Base-by-base conservation (phyloP, 2,888 invertebrate species). In the Ectropis crepuscularia region DNA sequence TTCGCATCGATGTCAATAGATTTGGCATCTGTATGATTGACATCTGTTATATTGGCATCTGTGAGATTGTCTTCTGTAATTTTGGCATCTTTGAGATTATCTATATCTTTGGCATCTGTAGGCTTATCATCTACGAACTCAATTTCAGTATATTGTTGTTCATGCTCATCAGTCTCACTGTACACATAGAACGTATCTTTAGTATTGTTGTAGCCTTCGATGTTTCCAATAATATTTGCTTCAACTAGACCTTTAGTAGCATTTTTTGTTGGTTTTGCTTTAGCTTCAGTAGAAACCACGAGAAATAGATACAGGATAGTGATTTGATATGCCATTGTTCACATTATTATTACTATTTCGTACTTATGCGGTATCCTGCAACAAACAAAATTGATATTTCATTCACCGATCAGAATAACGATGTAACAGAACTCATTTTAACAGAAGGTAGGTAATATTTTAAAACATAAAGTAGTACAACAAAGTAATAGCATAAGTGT, bases 81-180 rank as follows among this genome's bases (percentile, higher is more conserved):
- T 28, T 28, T 28, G 16, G 16, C 16, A 28, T 28, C 16, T 28
- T 28, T 28, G 16, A 28, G 16, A 28, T 28, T 28, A 28, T 28
- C 16, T 28, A 28, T 28, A 28, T 1, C 16, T 28, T 28, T 28
- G 1, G 4, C 16, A 28, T 1, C 16, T 28, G 16, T 28, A 28
- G 16, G 16, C 16, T 28, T 28, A 4, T 2, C 16, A 28, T 28
- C 16, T 4, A 28, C 16, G 4, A 28, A 28, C 4, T 28, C 16
- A 28, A 28, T 28, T 28, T 28, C 16, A 28, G 16, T 28, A 28
- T 28, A 28, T 28, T 28, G 16, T 16, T 62, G 38, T 1, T 39
- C 41, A 6, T 55, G 57, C 6, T 28, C 51, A 0, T 69, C 64
- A 37, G 75, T 75, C 2, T 51, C 49, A 10, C 80, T 77, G 12